Evolutionary conservation across 2,113 vertebrate species (phyloP).

Genomic region (Myrmecophaga tridactyla): DNA sequence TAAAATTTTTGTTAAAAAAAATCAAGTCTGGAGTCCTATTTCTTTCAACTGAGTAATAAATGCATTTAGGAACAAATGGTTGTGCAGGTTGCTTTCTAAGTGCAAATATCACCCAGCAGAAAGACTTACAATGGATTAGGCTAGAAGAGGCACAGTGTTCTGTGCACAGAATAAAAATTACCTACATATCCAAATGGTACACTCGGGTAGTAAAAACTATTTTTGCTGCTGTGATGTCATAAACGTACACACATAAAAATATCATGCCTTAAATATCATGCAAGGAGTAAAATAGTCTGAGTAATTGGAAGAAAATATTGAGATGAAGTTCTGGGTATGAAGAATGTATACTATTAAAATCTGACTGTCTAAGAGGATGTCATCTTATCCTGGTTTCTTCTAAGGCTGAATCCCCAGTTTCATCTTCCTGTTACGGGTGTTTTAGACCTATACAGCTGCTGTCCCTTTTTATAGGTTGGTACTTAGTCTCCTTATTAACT

Average conservation of each 20-base stretch:
- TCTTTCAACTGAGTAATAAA: background rate
- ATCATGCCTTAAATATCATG: background rate
- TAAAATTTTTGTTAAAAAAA: background rate
- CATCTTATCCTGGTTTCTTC: background rate
- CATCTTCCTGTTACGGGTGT: background rate
- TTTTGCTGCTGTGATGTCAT: background rate
- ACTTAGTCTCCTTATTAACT: too few species aligned
- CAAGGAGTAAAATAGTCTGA: background rate
- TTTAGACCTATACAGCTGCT: background rate
- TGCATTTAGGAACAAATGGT: fast-evolving
- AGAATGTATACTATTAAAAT: background rate
- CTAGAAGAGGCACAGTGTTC: background rate
- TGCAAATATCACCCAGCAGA: background rate
- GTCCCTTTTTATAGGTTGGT: background rate
- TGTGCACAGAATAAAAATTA: background rate
- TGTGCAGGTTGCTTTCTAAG: background rate
- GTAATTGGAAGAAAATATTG: background rate
- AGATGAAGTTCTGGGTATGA: background rate
- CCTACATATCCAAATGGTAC: background rate
- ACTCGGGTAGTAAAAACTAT: background rate
- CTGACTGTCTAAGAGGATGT: background rate
- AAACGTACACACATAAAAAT: background rate
- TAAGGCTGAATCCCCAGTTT: background rate
- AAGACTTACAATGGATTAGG: background rate
- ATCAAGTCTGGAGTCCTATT: background rate